Conservation (phyloP, 2,888 invertebrate genomes). For the Chromoteleia sp. region DNA sequence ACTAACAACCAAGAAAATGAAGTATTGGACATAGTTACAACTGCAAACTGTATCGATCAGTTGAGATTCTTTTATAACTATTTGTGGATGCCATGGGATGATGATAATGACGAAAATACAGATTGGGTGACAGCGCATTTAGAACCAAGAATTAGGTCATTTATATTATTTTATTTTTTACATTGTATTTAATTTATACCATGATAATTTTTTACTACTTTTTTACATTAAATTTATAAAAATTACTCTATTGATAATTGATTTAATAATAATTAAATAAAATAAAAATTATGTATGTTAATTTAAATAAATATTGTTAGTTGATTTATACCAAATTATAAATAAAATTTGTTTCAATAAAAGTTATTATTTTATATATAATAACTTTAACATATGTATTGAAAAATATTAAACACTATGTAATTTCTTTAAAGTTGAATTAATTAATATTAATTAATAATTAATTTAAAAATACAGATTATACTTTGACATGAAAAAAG, state of each 20-base stretch:
- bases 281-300: too few species aligned
- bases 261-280: too few species aligned
- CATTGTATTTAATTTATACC: too few species aligned
- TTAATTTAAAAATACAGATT: conserved; percentile 82
- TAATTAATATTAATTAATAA: background rate
- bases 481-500: conserved; percentile 87
- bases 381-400: too few species aligned
- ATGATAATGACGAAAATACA: conserved; percentile 87
- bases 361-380: too few species aligned
- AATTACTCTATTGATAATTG: too few species aligned
- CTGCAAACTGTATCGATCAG: conserved; percentile 88
- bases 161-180: too few species aligned
- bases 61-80: conserved; percentile 88
- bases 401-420: background rate
- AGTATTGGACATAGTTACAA: conserved; percentile 87
- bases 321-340: too few species aligned
- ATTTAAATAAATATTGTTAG: too few species aligned
- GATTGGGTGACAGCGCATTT: conserved; percentile 87
- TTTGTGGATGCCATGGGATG: conserved; percentile 90
- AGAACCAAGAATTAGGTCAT: conserved; percentile 85
- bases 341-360: too few species aligned
- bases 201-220: too few species aligned
- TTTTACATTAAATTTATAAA: too few species aligned
- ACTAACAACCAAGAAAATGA: conserved; percentile 87
- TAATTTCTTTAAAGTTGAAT: background rate